Base-by-base conservation (phyloP, 2,113 vertebrate species). In the Neoarius graeffei region DNA sequence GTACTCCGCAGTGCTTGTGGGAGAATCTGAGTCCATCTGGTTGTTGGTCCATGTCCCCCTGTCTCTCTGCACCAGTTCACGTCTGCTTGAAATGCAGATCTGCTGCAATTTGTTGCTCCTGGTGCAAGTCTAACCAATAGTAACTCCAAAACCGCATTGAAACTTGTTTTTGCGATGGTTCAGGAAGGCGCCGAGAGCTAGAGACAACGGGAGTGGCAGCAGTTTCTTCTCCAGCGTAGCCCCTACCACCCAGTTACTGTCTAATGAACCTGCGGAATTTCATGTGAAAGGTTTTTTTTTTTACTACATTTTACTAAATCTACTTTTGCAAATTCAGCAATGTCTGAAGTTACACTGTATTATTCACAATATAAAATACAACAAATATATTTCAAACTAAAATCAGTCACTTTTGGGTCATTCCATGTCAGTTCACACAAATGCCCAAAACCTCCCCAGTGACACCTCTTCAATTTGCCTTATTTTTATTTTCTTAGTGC, bases 141-240 rank as follows among this genome's bases (percentile, higher is more conserved):
- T 97, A 86, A 97, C 94, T 66, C 96, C 96, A 0, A 98, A 97
- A 83, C 97, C 97, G 6, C 97, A 98, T 92, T 97, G 97, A 94
- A 98, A 97, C 94, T 97, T 97, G 95, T 97, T 97, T 91, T 97
- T 97, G 83, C 96, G 96, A 87, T 98, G 97, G 91, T 98, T 98
- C 81, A 98, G 96, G 93, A 97, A 98, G 90, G 97, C 97, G 27
- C 97, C 96, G 0, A 98, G 94, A 30, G 97, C 95, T 92, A 98
- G 92, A 0, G 97, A 96, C 80, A 98, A 95, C 15, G 97, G 97
- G 66, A 98, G 93, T 0, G 97, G 97, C 0, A 95, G n/a, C 10
- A 98, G 95, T 92, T 97, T 98, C 95, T 98, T 98, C 88, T 98
- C 97, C 88, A 98, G 93, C 0, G 95, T 96, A 17, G 97, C 97